Conservation (phyloP, 1,140 invertebrate genomes). For the Drosophila mauritiana region DNA sequence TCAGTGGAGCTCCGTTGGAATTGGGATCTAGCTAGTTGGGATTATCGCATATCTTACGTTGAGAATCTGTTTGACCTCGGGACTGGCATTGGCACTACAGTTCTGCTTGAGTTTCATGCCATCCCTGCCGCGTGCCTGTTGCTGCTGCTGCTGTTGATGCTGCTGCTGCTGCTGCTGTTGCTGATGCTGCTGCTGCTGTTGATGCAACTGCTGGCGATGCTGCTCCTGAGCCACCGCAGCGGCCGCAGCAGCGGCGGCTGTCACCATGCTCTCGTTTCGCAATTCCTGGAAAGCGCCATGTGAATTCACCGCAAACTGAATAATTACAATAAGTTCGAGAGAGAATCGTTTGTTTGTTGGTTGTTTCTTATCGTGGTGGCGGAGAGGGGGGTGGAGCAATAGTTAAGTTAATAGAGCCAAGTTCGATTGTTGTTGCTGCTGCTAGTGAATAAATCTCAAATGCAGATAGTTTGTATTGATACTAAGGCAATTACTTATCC, state of each 20-base stretch:
- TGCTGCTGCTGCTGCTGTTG: conserved; percentile 86
- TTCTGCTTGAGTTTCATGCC: conserved; percentile 93
- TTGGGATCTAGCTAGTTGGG: background rate
- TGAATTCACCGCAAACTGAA: conserved; percentile 84
- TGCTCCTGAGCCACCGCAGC: conserved; percentile 85
- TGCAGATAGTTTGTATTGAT: too few species aligned
- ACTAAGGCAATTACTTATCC: too few species aligned
- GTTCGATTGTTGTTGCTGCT: conserved; percentile 1
- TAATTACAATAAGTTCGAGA: conserved; percentile 73
- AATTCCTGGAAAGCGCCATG: conserved; percentile 88
- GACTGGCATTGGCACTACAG: conserved; percentile 97
- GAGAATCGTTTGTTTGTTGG: conserved; percentile 36
- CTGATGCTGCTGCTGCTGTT: conserved; percentile 85
- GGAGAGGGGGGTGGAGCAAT: background rate
- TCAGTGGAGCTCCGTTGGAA: background rate
- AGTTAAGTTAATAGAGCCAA: background rate
- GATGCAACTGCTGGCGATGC: conserved; percentile 87
- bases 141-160: conserved; percentile 85
- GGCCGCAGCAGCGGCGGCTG: conserved; percentile 88
- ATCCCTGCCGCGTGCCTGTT: conserved; percentile 88
- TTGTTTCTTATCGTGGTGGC: conserved; percentile 21
- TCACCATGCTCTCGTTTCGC: conserved; percentile 92
- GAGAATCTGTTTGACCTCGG: conserved; percentile 97
- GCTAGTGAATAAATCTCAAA: too few species aligned
- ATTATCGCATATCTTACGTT: conserved; percentile 86